Base-by-base conservation (phyloP, 2,888 invertebrate species). In the Entomobrya proxima region DNA sequence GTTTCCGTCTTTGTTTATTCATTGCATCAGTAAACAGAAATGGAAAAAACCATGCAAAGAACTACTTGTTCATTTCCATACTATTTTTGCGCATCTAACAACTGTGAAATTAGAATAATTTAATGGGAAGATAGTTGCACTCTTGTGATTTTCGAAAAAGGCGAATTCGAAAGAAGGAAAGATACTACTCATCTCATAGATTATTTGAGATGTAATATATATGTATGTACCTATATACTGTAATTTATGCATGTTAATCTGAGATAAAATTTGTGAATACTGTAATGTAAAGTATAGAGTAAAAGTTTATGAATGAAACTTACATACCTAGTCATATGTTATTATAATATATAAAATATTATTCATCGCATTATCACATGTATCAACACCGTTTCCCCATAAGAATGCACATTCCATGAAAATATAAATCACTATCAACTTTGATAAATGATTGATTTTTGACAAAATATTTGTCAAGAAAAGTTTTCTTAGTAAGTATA, bases 381-480 rank as follows among this genome's bases (percentile, higher is more conserved):
- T 44, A 69, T 24, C 30, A n/a, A 40, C 67, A 40, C 7, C 52
- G 3, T 52, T 9, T 21, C 4, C 18, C 52, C 3, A 30, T 40
- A 67, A 40, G 67, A 67, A 40, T 24, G 40, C 40, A n/a, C n/a
- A 2, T 61, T 21, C 37, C 13, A n/a, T n/a, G n/a, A n/a, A 21
- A 35, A 35, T 27, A 81, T 81, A 81, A 81, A 81, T 81, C 81
- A 74, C 72, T 74, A 74, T 81, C 81, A 81, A 74, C 61, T 58
- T 72, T 81, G 81, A 81, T 81, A 81, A 81, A 81, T 81, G 81
- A 81, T 81, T 72, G 81, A 81, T 81, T 81, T 81, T 81, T 81
- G 81, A 81, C 81, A 81, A 81, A 81, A 81, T 81, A 81, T 81
- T 81, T 81, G 81, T 81, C 81, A 81, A 44, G 74, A 37, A 44